phyloP scores from a whole-genome alignment of 2,888 invertebrate species.

The Charanyca ferruginea region DNA sequence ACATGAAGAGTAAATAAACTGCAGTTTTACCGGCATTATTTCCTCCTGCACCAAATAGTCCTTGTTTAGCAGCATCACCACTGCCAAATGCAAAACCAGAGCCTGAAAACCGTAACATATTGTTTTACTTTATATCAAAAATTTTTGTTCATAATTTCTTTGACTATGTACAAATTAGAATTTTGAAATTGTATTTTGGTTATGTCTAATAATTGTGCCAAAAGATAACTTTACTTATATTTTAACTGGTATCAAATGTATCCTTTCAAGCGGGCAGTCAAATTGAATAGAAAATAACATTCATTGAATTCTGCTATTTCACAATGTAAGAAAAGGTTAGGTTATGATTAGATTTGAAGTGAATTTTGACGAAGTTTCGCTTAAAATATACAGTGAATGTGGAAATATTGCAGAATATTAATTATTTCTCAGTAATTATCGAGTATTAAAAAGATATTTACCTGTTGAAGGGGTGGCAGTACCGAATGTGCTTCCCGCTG shows the following conservation, averaged over 20 bases:
- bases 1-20: neutral
- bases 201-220: neutral
- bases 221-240: neutral
- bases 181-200: neutral
- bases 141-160: neutral
- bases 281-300: neutral
- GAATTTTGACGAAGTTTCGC: too few relatives aligned
- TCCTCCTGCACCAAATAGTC: constrained; percentile 70
- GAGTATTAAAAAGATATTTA: constrained; percentile 53
- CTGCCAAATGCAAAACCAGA: constrained; percentile 82
- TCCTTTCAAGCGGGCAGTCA: neutral
- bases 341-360: constrained; percentile 32
- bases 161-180: too few relatives aligned
- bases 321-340: constrained; percentile 42
- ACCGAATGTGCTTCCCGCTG: constrained; percentile 79
- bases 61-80: constrained; percentile 84
- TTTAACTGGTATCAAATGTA: neutral
- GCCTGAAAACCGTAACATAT: constrained; percentile 36
- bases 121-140: neutral
- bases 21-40: constrained; percentile 68
- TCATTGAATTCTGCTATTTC: neutral
- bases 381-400: neutral
- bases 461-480: constrained; percentile 81
- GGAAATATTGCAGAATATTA: neutral
- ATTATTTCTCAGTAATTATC: constrained; percentile 7